Evolutionary conservation across 2,113 vertebrate genomes (phyloP).

Genomic region (Montifringilla adamsi): DNA sequence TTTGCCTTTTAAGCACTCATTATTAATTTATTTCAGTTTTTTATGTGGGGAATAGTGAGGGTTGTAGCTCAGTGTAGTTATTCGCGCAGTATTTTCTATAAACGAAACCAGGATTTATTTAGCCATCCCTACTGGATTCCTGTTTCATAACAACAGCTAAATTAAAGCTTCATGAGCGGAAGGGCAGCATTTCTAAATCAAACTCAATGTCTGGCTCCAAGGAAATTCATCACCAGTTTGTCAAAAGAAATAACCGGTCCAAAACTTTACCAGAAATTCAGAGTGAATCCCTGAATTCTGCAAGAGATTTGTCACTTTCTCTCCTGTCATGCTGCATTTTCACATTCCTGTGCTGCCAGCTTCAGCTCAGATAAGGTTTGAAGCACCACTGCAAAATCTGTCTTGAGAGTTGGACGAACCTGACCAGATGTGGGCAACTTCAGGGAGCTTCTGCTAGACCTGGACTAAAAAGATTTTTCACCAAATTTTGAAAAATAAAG

Average conservation of each 20-base stretch:
- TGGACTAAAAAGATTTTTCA: neutral
- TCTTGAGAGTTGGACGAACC: neutral
- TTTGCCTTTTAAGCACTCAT: neutral
- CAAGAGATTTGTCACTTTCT: conserved; percentile 2
- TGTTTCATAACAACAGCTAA: neutral
- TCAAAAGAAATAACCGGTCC: neutral
- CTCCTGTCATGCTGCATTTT: conserved; percentile 1
- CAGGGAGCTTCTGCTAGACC: neutral
- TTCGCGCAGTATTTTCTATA: neutral
- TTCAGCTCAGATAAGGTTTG: neutral
- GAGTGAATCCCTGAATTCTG: conserved; percentile 1
- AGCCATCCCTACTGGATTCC: neutral
- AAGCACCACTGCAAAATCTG: neutral
- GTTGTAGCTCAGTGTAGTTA: neutral
- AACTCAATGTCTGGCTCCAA: neutral
- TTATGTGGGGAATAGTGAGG: neutral
- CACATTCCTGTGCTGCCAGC: neutral
- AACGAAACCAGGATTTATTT: neutral
- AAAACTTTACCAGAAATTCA: conserved; percentile 19
- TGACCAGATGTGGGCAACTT: neutral
- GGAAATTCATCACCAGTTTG: conserved; percentile 28
- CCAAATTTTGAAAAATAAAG: neutral
- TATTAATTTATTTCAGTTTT: neutral
- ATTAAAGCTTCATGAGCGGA: neutral
- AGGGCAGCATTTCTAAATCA: conserved; percentile 11